These are phyloP conservation scores for Platyscapa corneri DNA, from an alignment of 1,140 invertebrate genomes.

Conservation along the genomic window DNA sequence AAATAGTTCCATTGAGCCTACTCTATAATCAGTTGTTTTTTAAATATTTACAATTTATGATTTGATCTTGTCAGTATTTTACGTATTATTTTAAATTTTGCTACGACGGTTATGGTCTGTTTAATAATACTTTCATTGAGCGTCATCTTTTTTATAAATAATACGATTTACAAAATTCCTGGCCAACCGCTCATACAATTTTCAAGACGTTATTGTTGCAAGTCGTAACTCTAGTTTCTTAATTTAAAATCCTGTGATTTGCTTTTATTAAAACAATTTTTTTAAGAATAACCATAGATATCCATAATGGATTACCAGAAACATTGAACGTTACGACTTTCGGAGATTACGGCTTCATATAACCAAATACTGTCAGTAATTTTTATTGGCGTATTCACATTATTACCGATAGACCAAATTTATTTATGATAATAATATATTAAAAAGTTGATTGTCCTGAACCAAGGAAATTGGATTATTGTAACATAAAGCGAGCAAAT, in stretches of 20 bases:
- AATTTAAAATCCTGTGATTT: conserved; percentile 42
- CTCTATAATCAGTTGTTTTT: conserved; percentile 48
- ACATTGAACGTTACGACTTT: conserved; percentile 29
- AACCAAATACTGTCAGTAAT: conserved; percentile 73
- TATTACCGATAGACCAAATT: conserved; percentile 76
- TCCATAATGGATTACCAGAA: neutral
- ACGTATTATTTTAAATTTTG: conserved; percentile 16
- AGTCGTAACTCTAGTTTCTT: conserved; percentile 57
- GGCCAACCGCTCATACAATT: conserved; percentile 62
- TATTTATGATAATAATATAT: conserved; percentile 77
- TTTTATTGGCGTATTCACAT: conserved; percentile 73
- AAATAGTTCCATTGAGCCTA: conserved; percentile 53
- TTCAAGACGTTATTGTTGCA: conserved; percentile 60
- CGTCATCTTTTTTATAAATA: conserved; percentile 13
- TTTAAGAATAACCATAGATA: conserved; percentile 20
- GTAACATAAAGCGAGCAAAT: conserved; percentile 67
- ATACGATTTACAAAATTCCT: conserved; percentile 64
- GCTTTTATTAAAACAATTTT: conserved; percentile 15
- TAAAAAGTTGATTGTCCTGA: conserved; percentile 70
- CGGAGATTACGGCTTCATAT: conserved; percentile 32
- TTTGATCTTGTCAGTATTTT: conserved; percentile 53
- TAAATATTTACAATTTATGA: conserved; percentile 56
- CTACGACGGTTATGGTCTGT: conserved; percentile 5
- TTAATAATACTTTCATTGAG: conserved; percentile 38
- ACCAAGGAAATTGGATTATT: conserved; percentile 68